Evolutionary conservation across 2,797 vertebrate genomes (phyloP).

Genomic region (Enteromius argenteus): DNA sequence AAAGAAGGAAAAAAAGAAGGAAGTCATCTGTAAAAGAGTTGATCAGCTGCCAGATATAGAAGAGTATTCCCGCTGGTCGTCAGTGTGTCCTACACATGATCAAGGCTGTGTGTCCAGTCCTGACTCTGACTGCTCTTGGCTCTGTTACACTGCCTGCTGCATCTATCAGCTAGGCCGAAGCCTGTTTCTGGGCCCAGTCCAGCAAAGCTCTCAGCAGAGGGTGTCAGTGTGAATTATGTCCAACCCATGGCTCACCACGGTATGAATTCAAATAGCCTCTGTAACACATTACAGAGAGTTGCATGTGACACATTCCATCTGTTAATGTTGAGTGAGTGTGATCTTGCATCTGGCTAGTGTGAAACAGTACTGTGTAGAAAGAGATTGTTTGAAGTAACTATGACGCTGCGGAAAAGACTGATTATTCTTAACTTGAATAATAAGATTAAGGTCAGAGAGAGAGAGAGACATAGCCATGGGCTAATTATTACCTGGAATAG

Average conservation of each 20-base stretch:
- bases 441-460: neutral
- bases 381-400: neutral
- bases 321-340: conserved; percentile 49
- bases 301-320: conserved; percentile 46
- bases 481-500: neutral
- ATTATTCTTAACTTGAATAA: neutral
- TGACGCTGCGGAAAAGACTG: neutral
- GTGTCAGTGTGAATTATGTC: conserved; percentile 57
- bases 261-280: conserved; percentile 58
- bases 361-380: conserved; percentile 19
- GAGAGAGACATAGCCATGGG: neutral
- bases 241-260: conserved; percentile 55
- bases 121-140: conserved; percentile 45
- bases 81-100: neutral
- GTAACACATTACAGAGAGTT: conserved; percentile 55
- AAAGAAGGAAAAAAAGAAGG: neutral
- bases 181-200: conserved; percentile 42
- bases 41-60: neutral
- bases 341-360: conserved; percentile 34
- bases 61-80: neutral
- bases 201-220: conserved; percentile 40
- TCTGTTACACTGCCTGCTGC: conserved; percentile 5
- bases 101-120: conserved; percentile 37
- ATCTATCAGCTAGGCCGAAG: conserved; percentile 11
- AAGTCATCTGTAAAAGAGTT: neutral